Percentiles rank a stretch among this genome's conserved stretches.
phyloP scores from a whole-genome alignment of 2,113 vertebrate genomes.

The Crocuta crocuta region DNA sequence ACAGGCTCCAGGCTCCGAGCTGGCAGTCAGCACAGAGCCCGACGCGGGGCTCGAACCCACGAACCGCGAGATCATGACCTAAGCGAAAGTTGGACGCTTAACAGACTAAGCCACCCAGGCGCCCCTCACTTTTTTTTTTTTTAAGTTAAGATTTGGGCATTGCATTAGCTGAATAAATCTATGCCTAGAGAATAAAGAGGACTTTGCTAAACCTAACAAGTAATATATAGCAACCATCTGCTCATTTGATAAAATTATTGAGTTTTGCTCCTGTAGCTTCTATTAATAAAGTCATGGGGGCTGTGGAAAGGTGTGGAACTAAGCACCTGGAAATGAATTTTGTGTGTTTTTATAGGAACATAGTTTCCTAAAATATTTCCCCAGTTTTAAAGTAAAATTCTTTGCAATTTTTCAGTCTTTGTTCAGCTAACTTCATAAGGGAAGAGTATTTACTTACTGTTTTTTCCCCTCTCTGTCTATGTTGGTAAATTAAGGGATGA shows the following conservation, averaged over 20 bases:
- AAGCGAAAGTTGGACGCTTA: no score
- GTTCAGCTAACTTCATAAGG: not conserved
- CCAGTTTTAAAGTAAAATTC: not conserved
- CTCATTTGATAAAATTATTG: not conserved
- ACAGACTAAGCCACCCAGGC: no score
- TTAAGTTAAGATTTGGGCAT: not conserved
- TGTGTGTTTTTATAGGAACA: not conserved
- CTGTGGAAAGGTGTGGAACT: not conserved
- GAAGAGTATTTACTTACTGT: not conserved
- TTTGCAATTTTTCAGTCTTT: not conserved
- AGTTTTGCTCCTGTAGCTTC: not conserved
- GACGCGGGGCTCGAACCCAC: no score
- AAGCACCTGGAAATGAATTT: not conserved
- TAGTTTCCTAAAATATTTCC: not conserved
- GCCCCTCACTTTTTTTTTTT: not conserved
- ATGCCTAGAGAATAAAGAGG: not conserved
- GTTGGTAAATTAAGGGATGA: not conserved
- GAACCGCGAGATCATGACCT: no score
- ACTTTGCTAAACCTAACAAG: constrained; percentile 34
- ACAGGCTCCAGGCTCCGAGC: no score
- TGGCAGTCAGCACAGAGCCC: no score
- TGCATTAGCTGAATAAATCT: not conserved
- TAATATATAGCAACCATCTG: not conserved
- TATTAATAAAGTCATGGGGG: not conserved
- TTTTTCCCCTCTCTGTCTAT: rapidly evolving